Conservation (phyloP, 2,888 invertebrate species). For the Apantesis nais region DNA sequence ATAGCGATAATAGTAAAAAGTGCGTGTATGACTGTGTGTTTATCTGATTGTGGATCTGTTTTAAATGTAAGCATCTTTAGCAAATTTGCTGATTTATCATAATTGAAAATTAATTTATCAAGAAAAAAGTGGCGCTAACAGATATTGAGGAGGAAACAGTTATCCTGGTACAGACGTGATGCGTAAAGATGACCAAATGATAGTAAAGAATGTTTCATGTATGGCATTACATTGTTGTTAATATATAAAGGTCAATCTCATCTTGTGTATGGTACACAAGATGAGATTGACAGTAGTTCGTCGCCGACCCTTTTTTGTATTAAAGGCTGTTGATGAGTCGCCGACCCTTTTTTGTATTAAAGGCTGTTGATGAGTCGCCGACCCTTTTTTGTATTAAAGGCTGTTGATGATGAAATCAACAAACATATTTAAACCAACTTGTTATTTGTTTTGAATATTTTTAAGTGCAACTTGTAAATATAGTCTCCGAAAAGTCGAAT, state of each 20-base stretch:
- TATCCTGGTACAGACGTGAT: too few relatives aligned
- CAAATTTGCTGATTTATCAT: background rate
- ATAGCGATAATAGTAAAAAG: background rate
- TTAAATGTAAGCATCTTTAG: background rate
- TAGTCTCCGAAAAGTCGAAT: background rate
- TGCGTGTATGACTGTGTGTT: background rate
- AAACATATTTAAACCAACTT: background rate
- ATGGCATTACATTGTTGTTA: too few relatives aligned
- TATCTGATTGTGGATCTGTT: background rate
- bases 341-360: too few relatives aligned
- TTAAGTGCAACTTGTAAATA: background rate
- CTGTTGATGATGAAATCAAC: background rate
- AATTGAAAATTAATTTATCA: background rate
- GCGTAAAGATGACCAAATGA: background rate
- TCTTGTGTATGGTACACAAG: too few relatives aligned
- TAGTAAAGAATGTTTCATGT: background rate
- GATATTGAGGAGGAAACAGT: background rate
- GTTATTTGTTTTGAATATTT: slow-evolving; percentile 5
- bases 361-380: too few relatives aligned
- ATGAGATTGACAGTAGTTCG: too few relatives aligned
- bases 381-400: too few relatives aligned
- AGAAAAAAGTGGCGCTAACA: background rate
- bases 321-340: too few relatives aligned
- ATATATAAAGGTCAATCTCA: too few relatives aligned
- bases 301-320: too few relatives aligned